phyloP scores from a whole-genome alignment of 2,888 invertebrate species.

The Idaea biselata region DNA sequence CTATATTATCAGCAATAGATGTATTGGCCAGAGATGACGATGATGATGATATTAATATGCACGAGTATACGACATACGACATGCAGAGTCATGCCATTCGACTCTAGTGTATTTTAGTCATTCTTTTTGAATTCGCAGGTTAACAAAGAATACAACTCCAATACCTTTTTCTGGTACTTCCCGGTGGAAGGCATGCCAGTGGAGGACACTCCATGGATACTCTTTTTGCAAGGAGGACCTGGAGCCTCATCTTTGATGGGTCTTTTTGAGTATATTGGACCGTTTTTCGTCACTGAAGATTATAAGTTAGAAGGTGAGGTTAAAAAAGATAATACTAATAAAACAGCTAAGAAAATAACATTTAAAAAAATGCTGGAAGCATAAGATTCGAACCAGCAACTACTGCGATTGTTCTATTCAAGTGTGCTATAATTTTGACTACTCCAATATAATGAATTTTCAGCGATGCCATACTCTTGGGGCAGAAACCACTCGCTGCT shows the following conservation, averaged over 20 bases:
- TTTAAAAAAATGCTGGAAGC: too few species aligned
- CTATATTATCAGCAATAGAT: too few species aligned
- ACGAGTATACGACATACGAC: too few species aligned
- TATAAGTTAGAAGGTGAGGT: conserved; percentile 35
- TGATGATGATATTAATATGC: too few species aligned
- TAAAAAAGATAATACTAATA: background rate
- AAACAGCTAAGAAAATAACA: too few species aligned
- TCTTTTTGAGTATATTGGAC: conserved; percentile 49
- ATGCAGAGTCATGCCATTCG: too few species aligned
- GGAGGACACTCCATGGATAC: conserved; percentile 80
- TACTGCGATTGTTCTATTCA: too few species aligned
- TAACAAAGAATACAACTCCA: conserved; percentile 83
- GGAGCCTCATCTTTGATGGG: conserved; percentile 81
- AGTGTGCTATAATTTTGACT: too few species aligned
- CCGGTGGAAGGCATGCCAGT: conserved; percentile 58
- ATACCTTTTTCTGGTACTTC: conserved; percentile 91
- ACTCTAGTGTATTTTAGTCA: too few species aligned
- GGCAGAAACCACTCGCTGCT: conserved; percentile 76
- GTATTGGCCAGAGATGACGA: too few species aligned
- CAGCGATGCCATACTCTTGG: conserved; percentile 70
- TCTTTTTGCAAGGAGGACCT: conserved; percentile 93
- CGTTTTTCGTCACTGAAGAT: conserved; percentile 31
- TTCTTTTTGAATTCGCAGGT: conserved; percentile 52
- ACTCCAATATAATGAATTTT: conserved; percentile 13
- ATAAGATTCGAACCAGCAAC: too few species aligned